phyloP scores from a whole-genome alignment of 2,797 vertebrate species.

The Halcyon chelicuti region DNA sequence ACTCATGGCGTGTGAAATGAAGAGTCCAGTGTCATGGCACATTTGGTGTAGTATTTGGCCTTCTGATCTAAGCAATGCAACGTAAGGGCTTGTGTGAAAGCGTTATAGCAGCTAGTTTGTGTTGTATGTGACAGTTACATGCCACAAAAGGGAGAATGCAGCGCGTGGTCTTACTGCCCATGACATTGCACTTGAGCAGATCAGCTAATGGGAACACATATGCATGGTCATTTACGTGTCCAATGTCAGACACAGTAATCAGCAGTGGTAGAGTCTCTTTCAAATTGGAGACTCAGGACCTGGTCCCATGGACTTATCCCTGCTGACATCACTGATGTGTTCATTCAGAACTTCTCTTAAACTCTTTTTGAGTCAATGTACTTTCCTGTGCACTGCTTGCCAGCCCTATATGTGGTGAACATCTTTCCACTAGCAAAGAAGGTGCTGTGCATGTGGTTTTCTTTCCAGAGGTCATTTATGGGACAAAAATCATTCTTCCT shows the following conservation, averaged over 20 bases:
- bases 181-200: neutral
- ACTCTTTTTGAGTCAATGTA: neutral
- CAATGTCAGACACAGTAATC: neutral
- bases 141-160: neutral
- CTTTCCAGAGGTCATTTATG: slow-evolving; percentile 36
- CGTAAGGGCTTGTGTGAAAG: neutral
- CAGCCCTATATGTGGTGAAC: neutral
- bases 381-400: neutral
- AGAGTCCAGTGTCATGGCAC: neutral
- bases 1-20: rapidly evolving
- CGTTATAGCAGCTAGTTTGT: neutral
- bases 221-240: rapidly evolving
- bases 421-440: slow-evolving; percentile 1
- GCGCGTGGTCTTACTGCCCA: neutral
- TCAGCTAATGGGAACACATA: neutral
- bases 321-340: neutral
- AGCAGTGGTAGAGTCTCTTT: neutral
- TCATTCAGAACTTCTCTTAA: neutral
- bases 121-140: rapidly evolving
- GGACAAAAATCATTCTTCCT: slow-evolving; percentile 21
- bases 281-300: neutral
- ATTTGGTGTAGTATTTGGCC: neutral
- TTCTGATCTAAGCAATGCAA: neutral
- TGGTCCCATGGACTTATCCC: neutral
- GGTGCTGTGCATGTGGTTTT: slow-evolving; percentile 18